phyloP scores from a whole-genome alignment of 1,140 invertebrate species.

The Cepaea nemoralis region DNA sequence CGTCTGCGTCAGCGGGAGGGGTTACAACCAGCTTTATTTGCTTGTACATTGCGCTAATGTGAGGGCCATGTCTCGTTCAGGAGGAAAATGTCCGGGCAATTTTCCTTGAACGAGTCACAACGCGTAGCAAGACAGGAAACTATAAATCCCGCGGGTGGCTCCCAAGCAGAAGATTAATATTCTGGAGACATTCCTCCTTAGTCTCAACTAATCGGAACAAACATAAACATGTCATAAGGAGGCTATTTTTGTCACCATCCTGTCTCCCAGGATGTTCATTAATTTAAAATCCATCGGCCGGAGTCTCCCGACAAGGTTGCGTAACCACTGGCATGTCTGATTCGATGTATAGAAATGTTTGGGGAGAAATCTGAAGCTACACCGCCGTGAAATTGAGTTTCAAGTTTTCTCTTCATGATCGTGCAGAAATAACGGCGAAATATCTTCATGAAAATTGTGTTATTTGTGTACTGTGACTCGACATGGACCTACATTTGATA shows the following conservation, averaged over 20 bases:
- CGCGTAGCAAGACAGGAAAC: not conserved
- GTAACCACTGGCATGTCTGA: not conserved
- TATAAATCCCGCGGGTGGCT: not conserved
- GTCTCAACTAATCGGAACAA: not conserved
- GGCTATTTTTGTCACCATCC: not conserved
- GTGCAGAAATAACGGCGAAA: not conserved
- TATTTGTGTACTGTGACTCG: too few relatives aligned
- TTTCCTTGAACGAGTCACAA: not conserved
- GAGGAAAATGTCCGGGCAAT: not conserved
- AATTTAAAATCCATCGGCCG: not conserved
- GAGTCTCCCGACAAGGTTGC: not conserved
- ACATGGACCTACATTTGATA: too few relatives aligned
- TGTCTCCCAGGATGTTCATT: conserved; percentile 3
- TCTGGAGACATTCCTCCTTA: not conserved
- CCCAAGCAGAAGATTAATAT: not conserved
- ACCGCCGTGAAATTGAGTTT: not conserved
- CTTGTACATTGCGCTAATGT: not conserved
- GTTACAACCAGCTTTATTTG: not conserved
- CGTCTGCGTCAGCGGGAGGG: too few relatives aligned
- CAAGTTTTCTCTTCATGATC: not conserved
- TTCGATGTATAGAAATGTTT: not conserved
- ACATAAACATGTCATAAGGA: not conserved
- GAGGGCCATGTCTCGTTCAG: not conserved
- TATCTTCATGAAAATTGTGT: too few relatives aligned
- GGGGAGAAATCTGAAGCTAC: not conserved